Base-by-base conservation (phyloP, 2,797 vertebrate genomes). In the Melanotaenia boesemani region DNA sequence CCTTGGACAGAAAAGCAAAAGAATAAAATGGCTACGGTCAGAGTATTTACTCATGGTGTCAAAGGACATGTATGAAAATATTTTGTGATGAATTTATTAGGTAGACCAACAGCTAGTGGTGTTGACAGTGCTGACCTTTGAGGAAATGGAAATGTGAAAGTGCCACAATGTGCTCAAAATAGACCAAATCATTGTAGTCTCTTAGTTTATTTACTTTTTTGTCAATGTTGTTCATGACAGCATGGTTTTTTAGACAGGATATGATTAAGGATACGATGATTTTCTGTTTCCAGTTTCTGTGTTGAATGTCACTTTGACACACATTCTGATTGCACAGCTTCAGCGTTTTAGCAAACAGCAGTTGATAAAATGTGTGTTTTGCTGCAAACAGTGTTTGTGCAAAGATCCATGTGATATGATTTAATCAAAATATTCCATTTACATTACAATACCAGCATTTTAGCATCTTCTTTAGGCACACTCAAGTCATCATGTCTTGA, bases 61-160 rank as follows among this genome's bases (percentile, higher is more conserved):
- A 16, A 24, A 26, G 22, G 59, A 59, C 30, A 34, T 41, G 62
- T 4, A 22, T 20, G 36, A 20, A 56, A 50, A 36, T 58, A 32
- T 48, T 50, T 58, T 58, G 24, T 18, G 34, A 18, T 55, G 24
- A 41, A 10, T 63, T 22, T 22, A 32, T 37, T 67, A 6, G n/a
- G 32, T 5, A 59, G 26, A 59, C 34, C 61, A 52, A 18, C 22
- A 32, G 30, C 24, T 4, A 66, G 44, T 37, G 18, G 5, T 48
- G 20, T 55, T 77, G 57, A 62, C 63, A 57, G 39, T 30, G 10
- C 22, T 28, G 67, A 70, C 74, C 67, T 76, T 70, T 70, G 63
- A 57, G 10, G 24, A 39, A 22, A 26, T 12, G 22, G 12, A 65
- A 20, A 62, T 12, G 24, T 18, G 20, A 61, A 58, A 39, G 10